These are phyloP conservation scores for Anguilla japonica DNA, from an alignment of 2,113 vertebrate genomes.

Conservation along the genomic window DNA sequence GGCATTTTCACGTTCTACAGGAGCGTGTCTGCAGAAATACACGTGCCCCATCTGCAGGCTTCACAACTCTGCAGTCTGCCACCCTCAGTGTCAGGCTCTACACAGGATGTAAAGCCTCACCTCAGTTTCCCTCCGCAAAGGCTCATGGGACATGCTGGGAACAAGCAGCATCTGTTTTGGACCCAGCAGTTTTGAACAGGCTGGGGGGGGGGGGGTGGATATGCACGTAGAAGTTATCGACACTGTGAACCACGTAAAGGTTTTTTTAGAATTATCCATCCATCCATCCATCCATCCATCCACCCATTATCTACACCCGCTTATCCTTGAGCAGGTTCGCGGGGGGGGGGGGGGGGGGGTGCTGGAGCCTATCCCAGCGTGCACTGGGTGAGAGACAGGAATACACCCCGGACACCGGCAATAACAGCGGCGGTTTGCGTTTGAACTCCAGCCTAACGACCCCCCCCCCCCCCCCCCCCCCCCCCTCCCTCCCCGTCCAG, in stretches of 20 bases:
- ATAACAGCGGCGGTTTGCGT: neutral
- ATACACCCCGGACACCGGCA: neutral
- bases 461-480: neutral
- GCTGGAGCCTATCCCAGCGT: too few species aligned
- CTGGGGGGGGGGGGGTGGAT: neutral
- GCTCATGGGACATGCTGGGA: neutral
- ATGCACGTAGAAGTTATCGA: neutral
- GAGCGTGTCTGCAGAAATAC: constrained; percentile 31
- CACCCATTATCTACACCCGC: too few species aligned
- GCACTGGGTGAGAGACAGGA: too few species aligned
- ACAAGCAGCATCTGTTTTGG: neutral
- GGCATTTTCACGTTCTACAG: constrained; percentile 47
- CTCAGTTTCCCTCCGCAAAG: neutral
- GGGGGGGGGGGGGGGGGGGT: too few species aligned
- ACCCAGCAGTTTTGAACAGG: neutral
- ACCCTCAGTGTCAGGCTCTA: neutral
- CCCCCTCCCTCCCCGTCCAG: too few species aligned
- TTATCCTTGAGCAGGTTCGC: too few species aligned
- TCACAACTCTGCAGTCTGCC: neutral
- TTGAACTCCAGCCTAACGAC: neutral
- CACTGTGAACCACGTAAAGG: neutral
- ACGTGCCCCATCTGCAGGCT: neutral
- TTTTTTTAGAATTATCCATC: neutral
- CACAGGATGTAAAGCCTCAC: neutral
- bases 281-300: too few species aligned